Evolutionary conservation across 2,888 invertebrate species (phyloP), one percentile per base, ranked within the genome.

Genomic region (Actias luna): DNA sequence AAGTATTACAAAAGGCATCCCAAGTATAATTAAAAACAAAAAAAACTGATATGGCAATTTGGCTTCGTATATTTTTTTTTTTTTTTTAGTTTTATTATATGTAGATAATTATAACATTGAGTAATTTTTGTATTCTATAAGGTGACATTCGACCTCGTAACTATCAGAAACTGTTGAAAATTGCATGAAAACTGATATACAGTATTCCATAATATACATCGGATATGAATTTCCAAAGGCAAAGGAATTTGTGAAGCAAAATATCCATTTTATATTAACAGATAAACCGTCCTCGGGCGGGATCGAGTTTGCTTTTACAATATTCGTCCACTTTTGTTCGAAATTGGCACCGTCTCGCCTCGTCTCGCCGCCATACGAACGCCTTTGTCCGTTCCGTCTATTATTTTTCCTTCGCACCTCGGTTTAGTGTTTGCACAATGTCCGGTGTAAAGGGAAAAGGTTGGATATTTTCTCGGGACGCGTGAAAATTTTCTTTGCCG

Each of bases 341-440:
- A 39, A 31, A 50, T 50, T 50, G 22, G 46, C 46, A 50, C 16
- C 46, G 46, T 25, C 10, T 25, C 46, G 46, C 46, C 22, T 31
- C 52, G 25, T n/a, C 22, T 1, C 46, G 22, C 1, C 22, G 7
- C 16, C 29, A 29, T 29, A 29, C 12, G 10, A 58, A 31, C 25
- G 31, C 4, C 58, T 57, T 31, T 18, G 59, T 36, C 22, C 33
- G 57, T 36, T 60, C 57, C 52, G 35, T 63, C 35, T 46, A 35
- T 59, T 59, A 33, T 31, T 63, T 63, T 63, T 55, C 59, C 33
- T 63, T 60, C 55, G 31, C 39, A 60, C 63, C 22, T 33, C 57
- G 31, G 39, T 57, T 60, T 60, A 39, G 36, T 59, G 42, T 42
- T 59, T 46, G 31, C 59, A 59, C 59, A 59, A 7, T 59, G 29